A percentile compares a stretch with the other conserved stretches of the same genome.
Evolutionary conservation across 2,797 vertebrate genomes (phyloP).

Genomic region (Mormyrus proboscirostris): DNA sequence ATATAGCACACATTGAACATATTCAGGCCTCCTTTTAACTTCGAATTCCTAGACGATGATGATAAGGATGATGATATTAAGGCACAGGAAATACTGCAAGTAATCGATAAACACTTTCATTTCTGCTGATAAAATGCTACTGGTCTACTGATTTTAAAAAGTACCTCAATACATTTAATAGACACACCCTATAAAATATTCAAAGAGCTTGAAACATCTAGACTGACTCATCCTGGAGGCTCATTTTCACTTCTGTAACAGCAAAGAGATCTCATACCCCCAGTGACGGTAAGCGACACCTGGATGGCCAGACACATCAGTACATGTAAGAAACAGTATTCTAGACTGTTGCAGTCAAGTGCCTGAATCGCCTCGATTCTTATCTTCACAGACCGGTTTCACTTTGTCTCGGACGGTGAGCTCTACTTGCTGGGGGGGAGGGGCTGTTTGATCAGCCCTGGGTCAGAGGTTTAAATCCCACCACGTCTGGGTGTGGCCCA

Average conservation of each 20-base stretch:
- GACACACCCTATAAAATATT: conserved; percentile 23
- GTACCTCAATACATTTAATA: conserved; percentile 13
- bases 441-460: not conserved
- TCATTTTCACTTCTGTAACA: not conserved
- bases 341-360: not conserved
- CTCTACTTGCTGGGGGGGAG: not conserved
- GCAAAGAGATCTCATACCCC: not conserved
- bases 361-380: not conserved
- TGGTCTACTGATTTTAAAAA: not conserved
- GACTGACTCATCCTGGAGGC: not conserved
- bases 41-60: not conserved
- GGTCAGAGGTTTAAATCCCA: not conserved
- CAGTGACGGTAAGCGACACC: not conserved
- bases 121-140: not conserved
- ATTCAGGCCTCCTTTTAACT: not conserved
- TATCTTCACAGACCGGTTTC: not conserved
- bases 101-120: not conserved
- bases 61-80: not conserved
- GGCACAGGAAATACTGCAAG: not conserved
- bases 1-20: not conserved
- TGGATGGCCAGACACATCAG: not conserved
- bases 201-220: not conserved
- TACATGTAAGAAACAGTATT: not conserved
- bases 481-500: not conserved
- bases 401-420: not conserved